phyloP scores from a whole-genome alignment of 2,797 vertebrate species.

The Urophycis tenuis region DNA sequence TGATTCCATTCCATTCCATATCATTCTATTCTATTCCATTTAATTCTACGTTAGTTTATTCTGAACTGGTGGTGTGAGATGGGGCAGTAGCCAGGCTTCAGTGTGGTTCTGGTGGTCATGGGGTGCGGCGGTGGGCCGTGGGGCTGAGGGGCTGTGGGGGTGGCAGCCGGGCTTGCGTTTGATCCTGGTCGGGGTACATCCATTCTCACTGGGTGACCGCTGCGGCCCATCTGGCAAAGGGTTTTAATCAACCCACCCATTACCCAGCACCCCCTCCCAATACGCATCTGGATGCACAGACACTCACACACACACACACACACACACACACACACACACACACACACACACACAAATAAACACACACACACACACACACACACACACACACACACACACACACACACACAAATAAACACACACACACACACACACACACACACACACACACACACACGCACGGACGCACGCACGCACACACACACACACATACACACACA shows the following conservation, averaged over 20 bases:
- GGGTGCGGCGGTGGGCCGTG: slow-evolving; percentile 36
- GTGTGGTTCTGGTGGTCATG: slow-evolving; percentile 37
- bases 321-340: slow-evolving; percentile 9
- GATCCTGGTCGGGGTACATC: slow-evolving; percentile 72
- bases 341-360: slow-evolving; percentile 7
- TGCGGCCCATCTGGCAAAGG: slow-evolving; percentile 73
- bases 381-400: slow-evolving; percentile 23
- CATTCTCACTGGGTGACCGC: slow-evolving; percentile 64
- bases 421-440: no score
- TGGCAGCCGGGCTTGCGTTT: slow-evolving; percentile 63
- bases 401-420: slow-evolving; percentile 7
- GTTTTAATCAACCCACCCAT: slow-evolving; percentile 62
- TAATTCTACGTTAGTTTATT: neutral
- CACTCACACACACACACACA: slow-evolving; percentile 10
- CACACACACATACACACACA: slow-evolving; percentile 10
- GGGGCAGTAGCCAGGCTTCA: slow-evolving; percentile 17
- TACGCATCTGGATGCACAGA: slow-evolving; percentile 8
- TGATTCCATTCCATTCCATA: neutral
- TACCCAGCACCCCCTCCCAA: slow-evolving; percentile 27
- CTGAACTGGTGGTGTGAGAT: slow-evolving; percentile 12
- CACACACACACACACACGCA: no score
- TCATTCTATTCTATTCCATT: neutral
- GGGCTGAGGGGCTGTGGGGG: slow-evolving; percentile 40
- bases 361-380: slow-evolving; percentile 18
- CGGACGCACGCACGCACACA: neutral